phyloP scores from a whole-genome alignment of 2,888 invertebrate species.

The Caenorhabditis plicata region DNA sequence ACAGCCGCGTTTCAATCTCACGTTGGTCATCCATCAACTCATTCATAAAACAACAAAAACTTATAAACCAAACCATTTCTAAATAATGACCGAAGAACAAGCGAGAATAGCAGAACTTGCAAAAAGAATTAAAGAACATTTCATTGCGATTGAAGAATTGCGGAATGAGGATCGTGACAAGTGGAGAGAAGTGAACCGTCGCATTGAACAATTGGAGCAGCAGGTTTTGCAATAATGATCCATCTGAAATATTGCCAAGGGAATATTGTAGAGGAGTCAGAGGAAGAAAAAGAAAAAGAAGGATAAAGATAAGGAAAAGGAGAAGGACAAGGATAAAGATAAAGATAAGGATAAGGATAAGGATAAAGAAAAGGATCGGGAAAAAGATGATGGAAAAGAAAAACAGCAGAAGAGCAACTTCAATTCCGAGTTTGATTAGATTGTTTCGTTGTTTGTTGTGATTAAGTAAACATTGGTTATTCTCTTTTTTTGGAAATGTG shows the following conservation, averaged over 20 bases:
- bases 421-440: no score
- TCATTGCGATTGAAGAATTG: slow-evolving; percentile 5
- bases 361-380: no score
- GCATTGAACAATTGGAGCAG: slow-evolving; percentile 12
- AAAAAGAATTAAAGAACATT: slow-evolving; percentile 8
- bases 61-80: no score
- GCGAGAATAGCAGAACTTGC: slow-evolving; percentile 12
- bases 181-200: slow-evolving; percentile 5
- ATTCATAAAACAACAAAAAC: no score
- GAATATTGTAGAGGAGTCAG: background rate
- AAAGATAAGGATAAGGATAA: no score
- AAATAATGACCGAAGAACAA: slow-evolving; percentile 7
- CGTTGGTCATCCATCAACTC: no score
- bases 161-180: slow-evolving; percentile 10
- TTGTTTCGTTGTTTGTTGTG: no score
- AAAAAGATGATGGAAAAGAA: no score
- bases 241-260: background rate
- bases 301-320: background rate
- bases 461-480: no score
- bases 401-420: no score
- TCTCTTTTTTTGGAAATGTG: no score
- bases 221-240: background rate
- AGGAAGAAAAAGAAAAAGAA: background rate
- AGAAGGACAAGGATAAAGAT: background rate
- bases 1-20: slow-evolving; percentile 5